A percentile compares a stretch with the other conserved stretches of the same genome.
These are phyloP conservation scores for Drosophila demipolita DNA, from an alignment of 2,888 invertebrate genomes.

Conservation along the genomic window DNA sequence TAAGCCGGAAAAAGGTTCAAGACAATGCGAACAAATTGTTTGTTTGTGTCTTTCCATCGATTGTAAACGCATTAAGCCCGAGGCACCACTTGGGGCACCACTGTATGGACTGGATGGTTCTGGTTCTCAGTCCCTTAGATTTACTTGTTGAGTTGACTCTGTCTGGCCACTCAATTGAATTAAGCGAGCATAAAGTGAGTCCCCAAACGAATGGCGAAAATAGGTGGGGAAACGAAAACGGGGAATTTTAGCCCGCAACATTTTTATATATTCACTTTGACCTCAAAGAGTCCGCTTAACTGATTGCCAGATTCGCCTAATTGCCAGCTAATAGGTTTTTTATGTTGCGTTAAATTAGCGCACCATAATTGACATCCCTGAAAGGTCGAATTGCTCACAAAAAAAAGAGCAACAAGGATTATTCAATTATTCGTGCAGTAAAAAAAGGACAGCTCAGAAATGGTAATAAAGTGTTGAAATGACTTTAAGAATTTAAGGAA, in stretches of 20 bases:
- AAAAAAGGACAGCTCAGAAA: background rate
- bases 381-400: slow-evolving; percentile 9
- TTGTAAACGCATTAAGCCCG: slow-evolving; percentile 44
- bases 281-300: slow-evolving; percentile 11
- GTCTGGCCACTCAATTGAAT: slow-evolving; percentile 67
- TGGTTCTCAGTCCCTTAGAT: slow-evolving; percentile 21
- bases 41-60: slow-evolving; percentile 14
- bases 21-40: slow-evolving; percentile 7
- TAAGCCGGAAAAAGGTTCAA: slow-evolving; percentile 67
- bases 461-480: background rate
- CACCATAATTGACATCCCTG: slow-evolving; percentile 13
- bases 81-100: slow-evolving; percentile 3
- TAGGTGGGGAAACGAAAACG: slow-evolving; percentile 26
- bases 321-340: slow-evolving; percentile 66
- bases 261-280: slow-evolving; percentile 24
- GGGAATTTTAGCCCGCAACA: slow-evolving; percentile 31
- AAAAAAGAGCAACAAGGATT: slow-evolving; percentile 2
- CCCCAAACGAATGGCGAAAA: slow-evolving; percentile 43
- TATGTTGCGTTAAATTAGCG: slow-evolving; percentile 46
- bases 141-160: slow-evolving; percentile 72
- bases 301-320: slow-evolving; percentile 50
- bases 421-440: background rate
- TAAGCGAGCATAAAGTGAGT: slow-evolving; percentile 59
- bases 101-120: background rate
- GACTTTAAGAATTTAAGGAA: background rate